These are phyloP conservation scores for Prunella strophiata DNA, from an alignment of 2,797 vertebrate species.

Conservation along the genomic window DNA sequence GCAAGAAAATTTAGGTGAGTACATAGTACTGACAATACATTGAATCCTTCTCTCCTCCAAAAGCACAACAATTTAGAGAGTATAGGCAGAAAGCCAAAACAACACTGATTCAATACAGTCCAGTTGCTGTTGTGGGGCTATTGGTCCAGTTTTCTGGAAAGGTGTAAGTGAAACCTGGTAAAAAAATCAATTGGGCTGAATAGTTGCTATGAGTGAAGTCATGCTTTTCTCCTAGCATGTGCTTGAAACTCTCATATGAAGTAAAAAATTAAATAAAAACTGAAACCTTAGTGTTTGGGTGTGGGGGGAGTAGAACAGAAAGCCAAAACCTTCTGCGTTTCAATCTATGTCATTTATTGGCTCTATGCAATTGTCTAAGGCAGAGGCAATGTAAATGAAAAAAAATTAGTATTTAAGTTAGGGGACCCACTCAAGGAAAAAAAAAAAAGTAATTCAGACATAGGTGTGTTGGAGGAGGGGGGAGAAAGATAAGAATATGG, in stretches of 20 bases:
- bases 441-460: neutral
- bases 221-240: neutral
- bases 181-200: neutral
- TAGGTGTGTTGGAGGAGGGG: neutral
- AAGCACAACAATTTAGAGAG: neutral
- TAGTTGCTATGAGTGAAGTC: neutral
- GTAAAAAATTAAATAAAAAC: neutral
- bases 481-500: neutral
- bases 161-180: neutral
- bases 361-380: constrained; percentile 45
- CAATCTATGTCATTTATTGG: neutral
- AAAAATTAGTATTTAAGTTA: constrained; percentile 54
- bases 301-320: neutral
- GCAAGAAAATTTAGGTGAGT: neutral
- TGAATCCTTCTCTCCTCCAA: neutral
- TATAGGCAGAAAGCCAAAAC: neutral
- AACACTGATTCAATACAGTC: neutral
- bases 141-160: neutral
- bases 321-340: neutral
- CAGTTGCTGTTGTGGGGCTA: neutral
- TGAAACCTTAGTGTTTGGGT: neutral
- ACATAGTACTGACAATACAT: neutral
- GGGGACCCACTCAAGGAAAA: neutral
- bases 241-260: neutral
- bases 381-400: constrained; percentile 34